These are phyloP conservation scores for Philopedon plagiatum DNA, from an alignment of 2,888 invertebrate species.

Conservation along the genomic window DNA sequence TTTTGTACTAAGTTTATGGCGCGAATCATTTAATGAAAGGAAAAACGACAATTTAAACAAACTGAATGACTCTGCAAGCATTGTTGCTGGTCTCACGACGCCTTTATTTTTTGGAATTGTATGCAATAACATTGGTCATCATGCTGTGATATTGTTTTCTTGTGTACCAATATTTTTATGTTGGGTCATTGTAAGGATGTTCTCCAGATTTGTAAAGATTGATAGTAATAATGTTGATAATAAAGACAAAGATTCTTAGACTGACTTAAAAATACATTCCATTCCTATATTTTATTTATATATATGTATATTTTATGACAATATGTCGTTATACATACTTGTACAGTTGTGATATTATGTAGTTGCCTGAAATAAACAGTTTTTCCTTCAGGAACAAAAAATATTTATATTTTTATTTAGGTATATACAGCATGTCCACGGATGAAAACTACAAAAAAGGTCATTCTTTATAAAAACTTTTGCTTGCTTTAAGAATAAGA, in stretches of 20 bases:
- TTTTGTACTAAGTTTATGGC: slow-evolving; percentile 48
- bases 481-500: no score
- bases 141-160: slow-evolving; percentile 53
- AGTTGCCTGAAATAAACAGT: slow-evolving; percentile 12
- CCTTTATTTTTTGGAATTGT: slow-evolving; percentile 52
- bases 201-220: slow-evolving; percentile 26
- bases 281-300: no score
- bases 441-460: no score
- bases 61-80: slow-evolving; percentile 38
- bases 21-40: slow-evolving; percentile 46
- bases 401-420: no score
- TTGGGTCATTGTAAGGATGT: slow-evolving; percentile 40
- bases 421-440: no score
- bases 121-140: slow-evolving; percentile 47
- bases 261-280: not conserved
- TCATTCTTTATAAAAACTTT: no score
- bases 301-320: no score
- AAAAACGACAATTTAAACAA: slow-evolving; percentile 41
- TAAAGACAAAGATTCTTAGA: slow-evolving; percentile 22
- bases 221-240: not conserved
- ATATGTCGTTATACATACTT: no score
- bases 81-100: slow-evolving; percentile 48
- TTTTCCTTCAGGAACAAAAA: no score
- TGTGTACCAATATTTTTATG: slow-evolving; percentile 48
- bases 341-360: not conserved